Evolutionary conservation across 1,140 invertebrate species (phyloP).

Genomic region (Ericerus pela): DNA sequence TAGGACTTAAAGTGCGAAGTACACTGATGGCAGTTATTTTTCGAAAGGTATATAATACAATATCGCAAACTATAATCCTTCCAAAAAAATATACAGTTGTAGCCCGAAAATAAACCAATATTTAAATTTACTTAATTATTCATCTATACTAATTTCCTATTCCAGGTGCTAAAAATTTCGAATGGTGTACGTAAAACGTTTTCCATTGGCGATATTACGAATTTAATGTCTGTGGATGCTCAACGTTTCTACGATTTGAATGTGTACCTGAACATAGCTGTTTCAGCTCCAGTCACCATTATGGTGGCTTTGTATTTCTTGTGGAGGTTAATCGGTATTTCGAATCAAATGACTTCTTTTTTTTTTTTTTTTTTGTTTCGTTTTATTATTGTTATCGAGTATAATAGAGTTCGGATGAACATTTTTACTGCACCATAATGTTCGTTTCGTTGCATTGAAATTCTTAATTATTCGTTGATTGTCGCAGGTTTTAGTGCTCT

Average conservation of each 20-base stretch:
- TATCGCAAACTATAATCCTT: too few relatives aligned
- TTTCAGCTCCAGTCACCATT: constrained; percentile 91
- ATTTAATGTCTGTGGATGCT: constrained; percentile 80
- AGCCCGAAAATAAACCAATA: too few relatives aligned
- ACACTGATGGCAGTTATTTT: constrained; percentile 86
- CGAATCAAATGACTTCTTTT: background rate
- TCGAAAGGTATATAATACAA: constrained; percentile 61
- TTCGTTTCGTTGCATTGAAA: too few relatives aligned
- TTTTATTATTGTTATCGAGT: too few relatives aligned
- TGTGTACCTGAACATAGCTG: constrained; percentile 85
- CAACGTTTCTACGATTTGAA: constrained; percentile 73
- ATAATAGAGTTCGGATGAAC: too few relatives aligned
- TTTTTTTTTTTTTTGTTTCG: too few relatives aligned
- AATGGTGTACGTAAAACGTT: constrained; percentile 62
- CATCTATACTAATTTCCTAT: constrained; percentile 5
- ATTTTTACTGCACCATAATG: too few relatives aligned
- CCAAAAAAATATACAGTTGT: too few relatives aligned
- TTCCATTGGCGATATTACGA: constrained; percentile 82
- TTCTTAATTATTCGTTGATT: too few relatives aligned
- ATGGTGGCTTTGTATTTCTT: constrained; percentile 71
- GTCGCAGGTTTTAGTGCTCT: constrained; percentile 60
- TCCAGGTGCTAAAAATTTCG: constrained; percentile 50
- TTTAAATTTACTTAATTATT: too few relatives aligned
- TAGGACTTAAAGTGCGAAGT: constrained; percentile 80
- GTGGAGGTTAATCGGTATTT: constrained; percentile 53